Evolutionary conservation across 2,888 invertebrate genomes (phyloP).

Genomic region (Eupithecia tripunctaria): DNA sequence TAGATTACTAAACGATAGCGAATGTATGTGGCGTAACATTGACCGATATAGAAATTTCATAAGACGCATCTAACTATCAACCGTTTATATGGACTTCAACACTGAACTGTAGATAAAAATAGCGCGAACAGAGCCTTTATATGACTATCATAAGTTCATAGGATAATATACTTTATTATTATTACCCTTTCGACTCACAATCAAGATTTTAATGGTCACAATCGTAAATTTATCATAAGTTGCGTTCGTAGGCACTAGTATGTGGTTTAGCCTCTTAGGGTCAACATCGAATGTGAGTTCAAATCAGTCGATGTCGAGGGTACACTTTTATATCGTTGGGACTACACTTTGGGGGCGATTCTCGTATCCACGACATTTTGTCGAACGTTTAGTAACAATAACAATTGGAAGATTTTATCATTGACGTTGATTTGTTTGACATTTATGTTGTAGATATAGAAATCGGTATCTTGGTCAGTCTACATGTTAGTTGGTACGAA

Average conservation of each 20-base stretch:
- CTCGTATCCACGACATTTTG: neutral
- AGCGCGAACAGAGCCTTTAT: constrained; percentile 68
- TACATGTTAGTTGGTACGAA: constrained; percentile 32
- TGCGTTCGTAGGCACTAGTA: constrained; percentile 81
- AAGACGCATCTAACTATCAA: constrained; percentile 73
- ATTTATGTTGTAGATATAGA: neutral
- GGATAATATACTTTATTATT: constrained; percentile 69
- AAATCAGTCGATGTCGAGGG: constrained; percentile 64
- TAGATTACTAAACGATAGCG: constrained; percentile 64
- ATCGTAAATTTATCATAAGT: constrained; percentile 81
- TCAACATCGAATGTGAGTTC: constrained; percentile 56
- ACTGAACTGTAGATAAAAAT: constrained; percentile 74
- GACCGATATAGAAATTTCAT: constrained; percentile 59
- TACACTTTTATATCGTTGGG: constrained; percentile 51
- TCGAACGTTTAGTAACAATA: neutral
- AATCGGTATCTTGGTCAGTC: constrained; percentile 21
- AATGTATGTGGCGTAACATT: constrained; percentile 51
- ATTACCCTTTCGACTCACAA: constrained; percentile 82
- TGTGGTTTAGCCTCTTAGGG: constrained; percentile 71
- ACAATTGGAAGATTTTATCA: neutral
- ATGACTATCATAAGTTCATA: constrained; percentile 67
- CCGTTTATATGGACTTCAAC: constrained; percentile 68
- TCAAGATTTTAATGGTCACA: constrained; percentile 79
- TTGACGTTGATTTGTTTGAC: neutral
- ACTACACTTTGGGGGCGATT: constrained; percentile 18